Evolutionary conservation across 2,113 vertebrate genomes (phyloP).

Genomic region (Campylomormyrus tamandua): DNA sequence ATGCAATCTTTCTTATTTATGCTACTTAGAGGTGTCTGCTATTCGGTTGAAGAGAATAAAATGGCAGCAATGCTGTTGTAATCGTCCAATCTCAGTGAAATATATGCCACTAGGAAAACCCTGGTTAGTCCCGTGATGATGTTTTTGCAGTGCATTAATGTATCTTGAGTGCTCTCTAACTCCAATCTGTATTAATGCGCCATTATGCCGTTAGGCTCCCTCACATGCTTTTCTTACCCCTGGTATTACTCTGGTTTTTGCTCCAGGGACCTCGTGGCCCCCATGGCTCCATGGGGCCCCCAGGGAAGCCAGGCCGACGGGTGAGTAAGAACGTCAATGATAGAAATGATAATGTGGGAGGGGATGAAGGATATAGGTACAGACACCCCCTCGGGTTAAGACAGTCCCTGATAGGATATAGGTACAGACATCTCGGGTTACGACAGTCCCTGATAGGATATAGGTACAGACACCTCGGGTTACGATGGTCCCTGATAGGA

Average conservation of each 20-base stretch:
- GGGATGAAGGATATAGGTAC: background rate
- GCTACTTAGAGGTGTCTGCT: background rate
- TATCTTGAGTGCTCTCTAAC: background rate
- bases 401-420: no score
- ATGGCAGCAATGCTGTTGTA: background rate
- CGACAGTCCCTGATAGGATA: no score
- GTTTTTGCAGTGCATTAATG: background rate
- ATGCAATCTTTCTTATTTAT: background rate
- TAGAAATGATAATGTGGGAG: background rate
- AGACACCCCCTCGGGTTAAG: no score
- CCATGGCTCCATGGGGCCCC: slow-evolving; percentile 62
- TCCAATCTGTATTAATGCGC: background rate
- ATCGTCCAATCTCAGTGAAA: background rate
- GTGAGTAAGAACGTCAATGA: slow-evolving; percentile 45
- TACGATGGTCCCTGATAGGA: no score
- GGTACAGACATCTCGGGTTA: no score
- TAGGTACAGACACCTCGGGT: no score
- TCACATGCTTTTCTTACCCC: background rate
- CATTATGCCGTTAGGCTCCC: background rate
- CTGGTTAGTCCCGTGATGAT: background rate
- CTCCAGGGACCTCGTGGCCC: slow-evolving; percentile 67
- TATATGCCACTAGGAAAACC: background rate
- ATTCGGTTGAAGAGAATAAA: background rate
- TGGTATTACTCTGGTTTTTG: background rate
- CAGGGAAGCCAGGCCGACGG: slow-evolving; percentile 72